Evolutionary conservation across 92 coral and sea anemone genomes (phyloP).

Genomic region (Ricordea florida): DNA sequence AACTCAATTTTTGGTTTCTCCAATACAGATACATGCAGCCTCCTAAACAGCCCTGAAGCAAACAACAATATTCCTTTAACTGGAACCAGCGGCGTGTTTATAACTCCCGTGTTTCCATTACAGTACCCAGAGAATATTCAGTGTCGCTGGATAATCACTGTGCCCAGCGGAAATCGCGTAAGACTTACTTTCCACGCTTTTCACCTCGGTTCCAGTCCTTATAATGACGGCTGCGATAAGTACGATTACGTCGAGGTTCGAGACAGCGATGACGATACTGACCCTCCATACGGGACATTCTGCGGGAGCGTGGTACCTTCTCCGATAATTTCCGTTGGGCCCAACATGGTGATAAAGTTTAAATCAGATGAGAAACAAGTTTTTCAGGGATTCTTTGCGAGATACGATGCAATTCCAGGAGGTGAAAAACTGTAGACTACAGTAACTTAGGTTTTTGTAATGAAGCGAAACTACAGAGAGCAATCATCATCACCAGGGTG

Average conservation of each 20-base stretch:
- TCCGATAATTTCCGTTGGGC: conserved; percentile 14
- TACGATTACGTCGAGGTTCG: conserved; percentile 10
- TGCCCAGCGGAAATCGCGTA: conserved; percentile 34
- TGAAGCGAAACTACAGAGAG: too few species aligned
- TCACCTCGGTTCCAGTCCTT: background rate
- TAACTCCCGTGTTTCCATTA: background rate
- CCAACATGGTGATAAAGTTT: conserved; percentile 7
- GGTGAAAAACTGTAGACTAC: background rate
- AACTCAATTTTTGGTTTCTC: background rate
- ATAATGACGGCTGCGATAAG: background rate
- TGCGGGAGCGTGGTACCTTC: conserved; percentile 21
- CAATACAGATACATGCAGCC: conserved; percentile 1
- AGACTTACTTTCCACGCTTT: conserved; percentile 12
- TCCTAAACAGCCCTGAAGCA: background rate
- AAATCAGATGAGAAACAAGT: background rate
- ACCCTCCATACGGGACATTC: conserved; percentile 13
- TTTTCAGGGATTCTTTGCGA: conserved; percentile 4
- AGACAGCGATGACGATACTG: conserved; percentile 13
- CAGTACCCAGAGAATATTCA: background rate
- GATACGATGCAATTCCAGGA: conserved; percentile 10
- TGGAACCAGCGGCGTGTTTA: conserved; percentile 3
- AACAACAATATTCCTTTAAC: conserved; percentile 18
- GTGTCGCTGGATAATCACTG: conserved; percentile 38
- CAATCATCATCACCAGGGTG: too few species aligned
- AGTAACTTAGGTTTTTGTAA: too few species aligned